Evolutionary conservation across 2,797 vertebrate species (phyloP).

Genomic region (Potorous gilbertii): DNA sequence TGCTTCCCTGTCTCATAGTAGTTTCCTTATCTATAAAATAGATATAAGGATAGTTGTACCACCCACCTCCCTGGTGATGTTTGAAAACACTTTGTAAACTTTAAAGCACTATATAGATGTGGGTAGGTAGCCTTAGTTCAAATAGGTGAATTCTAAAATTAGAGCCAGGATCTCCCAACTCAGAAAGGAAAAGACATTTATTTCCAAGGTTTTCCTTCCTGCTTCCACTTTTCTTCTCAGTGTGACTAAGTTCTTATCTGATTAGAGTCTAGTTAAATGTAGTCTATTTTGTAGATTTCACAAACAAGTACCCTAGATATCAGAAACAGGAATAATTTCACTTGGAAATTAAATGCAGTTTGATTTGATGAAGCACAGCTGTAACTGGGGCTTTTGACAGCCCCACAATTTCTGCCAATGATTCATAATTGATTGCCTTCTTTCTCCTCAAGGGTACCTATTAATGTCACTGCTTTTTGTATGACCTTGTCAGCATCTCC

Average conservation of each 20-base stretch:
- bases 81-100: neutral
- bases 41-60: neutral
- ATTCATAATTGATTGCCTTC: conserved; percentile 85
- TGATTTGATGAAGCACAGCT: conserved; percentile 80
- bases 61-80: neutral
- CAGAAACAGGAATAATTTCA: conserved; percentile 63
- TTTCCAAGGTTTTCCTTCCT: neutral
- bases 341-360: conserved; percentile 76
- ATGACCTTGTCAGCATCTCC: conserved; percentile 77
- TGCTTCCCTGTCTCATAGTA: neutral
- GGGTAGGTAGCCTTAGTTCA: neutral
- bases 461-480: conserved; percentile 86
- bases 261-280: conserved; percentile 61
- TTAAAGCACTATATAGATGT: neutral
- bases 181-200: neutral
- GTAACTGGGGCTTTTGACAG: conserved; percentile 81
- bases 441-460: conserved; percentile 82
- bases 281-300: conserved; percentile 61
- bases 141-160: neutral
- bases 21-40: neutral
- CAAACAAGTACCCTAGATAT: conserved; percentile 69
- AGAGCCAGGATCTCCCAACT: neutral
- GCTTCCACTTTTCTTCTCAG: neutral
- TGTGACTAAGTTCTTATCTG: conserved; percentile 60
- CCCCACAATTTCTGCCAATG: conserved; percentile 85